Evolutionary conservation across 1,140 invertebrate genomes (phyloP).

Genomic region (Papilio glaucus): DNA sequence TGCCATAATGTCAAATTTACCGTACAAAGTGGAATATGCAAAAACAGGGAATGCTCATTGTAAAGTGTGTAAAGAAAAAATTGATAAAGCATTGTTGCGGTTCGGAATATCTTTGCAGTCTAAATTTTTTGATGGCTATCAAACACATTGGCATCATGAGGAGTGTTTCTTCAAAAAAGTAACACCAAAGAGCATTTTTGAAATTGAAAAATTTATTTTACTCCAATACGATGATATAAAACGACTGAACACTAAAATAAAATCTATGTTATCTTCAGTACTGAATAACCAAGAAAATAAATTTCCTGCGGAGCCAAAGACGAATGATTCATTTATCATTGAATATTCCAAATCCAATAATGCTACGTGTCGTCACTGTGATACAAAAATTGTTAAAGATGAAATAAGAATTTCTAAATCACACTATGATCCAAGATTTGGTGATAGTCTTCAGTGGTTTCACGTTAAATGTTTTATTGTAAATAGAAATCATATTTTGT

Average conservation of each 20-base stretch:
- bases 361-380: constrained; percentile 6
- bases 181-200: not conserved
- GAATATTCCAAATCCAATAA: constrained; percentile 24
- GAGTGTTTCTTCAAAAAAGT: constrained; percentile 12
- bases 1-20: constrained; percentile 5
- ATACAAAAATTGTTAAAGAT: constrained; percentile 11
- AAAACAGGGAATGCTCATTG: constrained; percentile 23
- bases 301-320: not conserved
- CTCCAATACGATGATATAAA: constrained; percentile 4
- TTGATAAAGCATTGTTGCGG: constrained; percentile 11
- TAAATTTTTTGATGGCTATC: constrained; percentile 7
- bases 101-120: constrained; percentile 13
- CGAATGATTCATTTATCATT: not conserved
- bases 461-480: not conserved
- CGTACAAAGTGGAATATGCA: constrained; percentile 18
- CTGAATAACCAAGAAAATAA: not conserved
- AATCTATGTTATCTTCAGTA: not conserved
- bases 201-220: not conserved
- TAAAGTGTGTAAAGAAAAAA: constrained; percentile 23
- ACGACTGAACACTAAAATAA: constrained; percentile 3
- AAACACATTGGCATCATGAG: constrained; percentile 25
- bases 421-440: constrained; percentile 12
- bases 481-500: not conserved
- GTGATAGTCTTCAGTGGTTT: constrained; percentile 13
- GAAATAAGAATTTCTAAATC: constrained; percentile 29